A percentile compares a stretch with the other conserved stretches of the same genome.
Conservation (phyloP, 2,113 vertebrate species). For the Aspiorhynchus laticeps region DNA sequence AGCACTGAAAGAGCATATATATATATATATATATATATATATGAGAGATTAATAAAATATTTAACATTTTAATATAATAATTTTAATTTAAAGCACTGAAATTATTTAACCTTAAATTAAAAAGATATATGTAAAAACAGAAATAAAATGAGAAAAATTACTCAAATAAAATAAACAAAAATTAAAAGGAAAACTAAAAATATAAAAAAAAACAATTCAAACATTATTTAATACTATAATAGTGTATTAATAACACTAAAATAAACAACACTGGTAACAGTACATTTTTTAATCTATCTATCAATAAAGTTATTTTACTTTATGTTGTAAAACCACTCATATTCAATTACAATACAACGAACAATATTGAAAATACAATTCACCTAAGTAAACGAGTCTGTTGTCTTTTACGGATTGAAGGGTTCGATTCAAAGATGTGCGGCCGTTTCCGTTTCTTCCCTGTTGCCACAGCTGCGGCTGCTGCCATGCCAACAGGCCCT, state of each 20-base stretch:
- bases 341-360: background rate
- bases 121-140: background rate
- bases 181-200: background rate
- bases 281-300: background rate
- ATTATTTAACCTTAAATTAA: too few species aligned
- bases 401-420: slow-evolving; percentile 95
- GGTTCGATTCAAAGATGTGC: slow-evolving; percentile 97
- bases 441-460: slow-evolving; percentile 96
- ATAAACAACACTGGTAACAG: background rate
- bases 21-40: too few species aligned
- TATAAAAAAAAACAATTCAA: background rate
- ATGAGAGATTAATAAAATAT: too few species aligned
- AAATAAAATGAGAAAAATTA: background rate
- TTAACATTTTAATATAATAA: too few species aligned
- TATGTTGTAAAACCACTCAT: background rate
- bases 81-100: too few species aligned
- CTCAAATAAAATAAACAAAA: background rate
- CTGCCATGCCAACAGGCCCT: slow-evolving; percentile 98
- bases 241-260: background rate
- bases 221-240: background rate
- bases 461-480: slow-evolving; percentile 95
- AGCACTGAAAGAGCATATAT: too few species aligned
- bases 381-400: slow-evolving; percentile 95
- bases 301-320: background rate
- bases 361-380: slow-evolving; percentile 48